phyloP scores from a whole-genome alignment of 1,140 invertebrate species.

The Tetramorium parvispinum region DNA sequence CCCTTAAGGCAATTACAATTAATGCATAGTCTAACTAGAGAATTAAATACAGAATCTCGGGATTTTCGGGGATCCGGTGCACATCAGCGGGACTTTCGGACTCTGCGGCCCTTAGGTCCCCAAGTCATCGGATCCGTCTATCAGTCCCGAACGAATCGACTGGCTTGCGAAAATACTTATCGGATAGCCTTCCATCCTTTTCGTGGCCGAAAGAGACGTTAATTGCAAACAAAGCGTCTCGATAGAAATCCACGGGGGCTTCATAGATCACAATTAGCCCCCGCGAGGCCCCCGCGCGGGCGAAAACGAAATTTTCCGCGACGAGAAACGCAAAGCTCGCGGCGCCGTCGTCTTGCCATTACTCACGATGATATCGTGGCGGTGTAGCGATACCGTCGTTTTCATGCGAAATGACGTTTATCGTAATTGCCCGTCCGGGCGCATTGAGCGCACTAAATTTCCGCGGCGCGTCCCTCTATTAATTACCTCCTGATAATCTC shows the following conservation, averaged over 20 bases:
- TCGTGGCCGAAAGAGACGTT: neutral
- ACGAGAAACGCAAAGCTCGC: slow-evolving; percentile 14
- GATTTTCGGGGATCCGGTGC: neutral
- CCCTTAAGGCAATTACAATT: slow-evolving; percentile 24
- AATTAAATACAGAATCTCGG: neutral
- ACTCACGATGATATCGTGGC: slow-evolving; percentile 48
- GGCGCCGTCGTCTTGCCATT: slow-evolving; percentile 49
- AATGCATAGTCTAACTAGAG: slow-evolving; percentile 45
- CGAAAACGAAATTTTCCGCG: slow-evolving; percentile 41
- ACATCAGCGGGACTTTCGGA: neutral
- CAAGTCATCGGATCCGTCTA: neutral
- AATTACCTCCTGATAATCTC: slow-evolving; percentile 59
- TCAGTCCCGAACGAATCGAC: slow-evolving; percentile 1
- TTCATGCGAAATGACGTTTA: slow-evolving; percentile 62
- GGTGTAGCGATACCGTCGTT: slow-evolving; percentile 49
- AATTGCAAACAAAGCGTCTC: neutral
- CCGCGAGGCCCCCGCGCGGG: neutral
- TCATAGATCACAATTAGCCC: slow-evolving; percentile 57
- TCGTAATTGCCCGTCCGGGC: slow-evolving; percentile 57
- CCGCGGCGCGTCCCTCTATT: slow-evolving; percentile 36
- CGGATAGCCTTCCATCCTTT: neutral
- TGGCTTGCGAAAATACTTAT: slow-evolving; percentile 1
- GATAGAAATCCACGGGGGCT: slow-evolving; percentile 21
- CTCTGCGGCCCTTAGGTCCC: neutral
- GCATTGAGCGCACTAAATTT: slow-evolving; percentile 58